Base-by-base conservation (phyloP, 2,113 vertebrate genomes). In the Serinus canaria region DNA sequence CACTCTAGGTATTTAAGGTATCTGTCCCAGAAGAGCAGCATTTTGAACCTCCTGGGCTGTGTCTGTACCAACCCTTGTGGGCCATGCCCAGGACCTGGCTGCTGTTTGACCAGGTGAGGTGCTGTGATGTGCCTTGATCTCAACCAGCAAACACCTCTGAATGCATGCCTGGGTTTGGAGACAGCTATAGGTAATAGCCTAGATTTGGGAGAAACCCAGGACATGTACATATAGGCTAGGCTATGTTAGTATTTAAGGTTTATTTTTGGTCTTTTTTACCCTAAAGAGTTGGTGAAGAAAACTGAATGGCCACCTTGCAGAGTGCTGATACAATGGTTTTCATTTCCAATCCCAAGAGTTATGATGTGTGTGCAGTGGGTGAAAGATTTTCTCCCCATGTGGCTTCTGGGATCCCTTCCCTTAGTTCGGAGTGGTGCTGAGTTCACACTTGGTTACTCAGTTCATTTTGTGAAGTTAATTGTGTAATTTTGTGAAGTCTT, bases 301-400 rank as follows among this genome's bases (percentile, higher is more conserved):
- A 67, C 35, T 22, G 28, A 69, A 46, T 0, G 1, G 52, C 24
- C 15, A 20, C 83, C 30, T 78, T 35, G 59, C 50, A 15, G 39
- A 63, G 39, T 47, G 47, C 60, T 78, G 35, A 43, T 7, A 2
- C 43, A 72, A 47, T 22, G 23, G 23, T 67, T 92, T 84, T 67
- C 2, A 44, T 60, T 82, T 79, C 72, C 46, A 83, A 24, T 41
- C 14, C 35, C 46, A 77, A 3, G 11, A 76, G 13, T 39, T 90
- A 66, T 27, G 10, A 8, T 6, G 4, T 39, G 12, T 46, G 49
- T 8, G 11, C 16, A 53, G 22, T 35, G 53, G 2, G 5, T 28
- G 39, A 58, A 69, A 24, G 18, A 3, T 79, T 70, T 84, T 64
- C 47, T 27, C 2, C 41, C 41, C 0, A 0, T 11, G 5, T 69